Evolutionary conservation across 2,113 vertebrate genomes (phyloP).

Genomic region (Cygnus buccinator): DNA sequence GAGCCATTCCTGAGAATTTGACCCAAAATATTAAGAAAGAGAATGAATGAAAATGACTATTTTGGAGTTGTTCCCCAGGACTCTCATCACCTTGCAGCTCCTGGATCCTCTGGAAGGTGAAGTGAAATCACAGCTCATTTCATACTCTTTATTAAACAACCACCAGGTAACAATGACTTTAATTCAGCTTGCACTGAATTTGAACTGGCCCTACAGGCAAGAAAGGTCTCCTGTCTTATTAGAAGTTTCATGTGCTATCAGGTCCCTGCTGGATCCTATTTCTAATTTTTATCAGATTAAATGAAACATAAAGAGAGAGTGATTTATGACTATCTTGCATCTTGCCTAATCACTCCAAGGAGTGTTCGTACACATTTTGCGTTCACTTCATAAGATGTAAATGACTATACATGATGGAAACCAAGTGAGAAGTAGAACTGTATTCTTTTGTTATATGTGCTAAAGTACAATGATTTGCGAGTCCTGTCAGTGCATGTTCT

Average conservation of each 20-base stretch:
- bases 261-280: slow-evolving; percentile 21
- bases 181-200: slow-evolving; percentile 41
- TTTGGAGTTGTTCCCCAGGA: neutral
- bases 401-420: slow-evolving; percentile 8
- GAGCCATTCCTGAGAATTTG: neutral
- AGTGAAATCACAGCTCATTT: slow-evolving; percentile 19
- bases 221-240: slow-evolving; percentile 36
- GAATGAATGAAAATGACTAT: neutral
- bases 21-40: neutral
- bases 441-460: neutral
- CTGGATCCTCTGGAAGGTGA: neutral
- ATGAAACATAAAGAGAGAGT: slow-evolving; percentile 26
- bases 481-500: neutral
- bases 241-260: slow-evolving; percentile 40
- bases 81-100: neutral
- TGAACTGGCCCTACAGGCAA: slow-evolving; percentile 37
- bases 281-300: slow-evolving; percentile 58
- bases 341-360: slow-evolving; percentile 1
- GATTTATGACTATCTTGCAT: slow-evolving; percentile 37
- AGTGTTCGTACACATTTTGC: neutral
- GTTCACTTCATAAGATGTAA: slow-evolving; percentile 12
- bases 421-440: slow-evolving; percentile 3
- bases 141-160: slow-evolving; percentile 1
- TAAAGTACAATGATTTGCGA: neutral
- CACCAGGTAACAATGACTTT: slow-evolving; percentile 23